Base-by-base conservation (phyloP, 2,888 invertebrate genomes). In the Andrena bicolor region DNA sequence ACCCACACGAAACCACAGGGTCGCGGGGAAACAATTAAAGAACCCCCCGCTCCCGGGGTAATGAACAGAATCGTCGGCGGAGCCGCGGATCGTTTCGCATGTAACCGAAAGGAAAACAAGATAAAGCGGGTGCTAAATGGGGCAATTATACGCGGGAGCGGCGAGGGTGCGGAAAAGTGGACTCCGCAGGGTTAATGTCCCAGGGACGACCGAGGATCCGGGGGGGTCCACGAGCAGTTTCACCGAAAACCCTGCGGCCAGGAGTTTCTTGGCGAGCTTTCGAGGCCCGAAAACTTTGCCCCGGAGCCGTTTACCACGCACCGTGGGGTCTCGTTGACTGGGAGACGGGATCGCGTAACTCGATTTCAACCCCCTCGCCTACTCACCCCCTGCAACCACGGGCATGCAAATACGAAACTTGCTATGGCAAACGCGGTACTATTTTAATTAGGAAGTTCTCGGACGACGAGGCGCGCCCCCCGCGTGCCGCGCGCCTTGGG, bases 51-150 rank as follows among this genome's bases (percentile, higher is more conserved):
- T 16, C 13, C 16, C 41, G 41, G 56, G 82, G 68, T 88, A 88
- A 88, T 86, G 84, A 88, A 85, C 77, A 77, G 85, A 89, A 88
- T 89, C 83, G 88, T 64, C 74, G 79, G 79, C 49, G 65, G 56
- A 48, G 76, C 75, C 69, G 82, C 74, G 81, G 83, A 88, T 88
- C 88, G 88, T 86, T 86, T 78, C 76, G 76, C 78, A 80, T 82
- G 86, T 86, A 87, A 85, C 82, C 86, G 82, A 90, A 90, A 86
- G 89, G 88, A 87, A 89, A 88, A 88, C 84, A 84, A 85, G 84
- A 84, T 85, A 78, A 85, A 83, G 84, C 81, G 83, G 81, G 65
- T 76, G 82, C 78, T 89, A 90, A 90, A 90, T 89, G 86, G 88
- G 72, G 79, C 88, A 90, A 90, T 90, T 90, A 90, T 86, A 76